These are phyloP conservation scores for Acanthacorydalis orientalis DNA, from an alignment of 2,888 invertebrate genomes.

Conservation along the genomic window DNA sequence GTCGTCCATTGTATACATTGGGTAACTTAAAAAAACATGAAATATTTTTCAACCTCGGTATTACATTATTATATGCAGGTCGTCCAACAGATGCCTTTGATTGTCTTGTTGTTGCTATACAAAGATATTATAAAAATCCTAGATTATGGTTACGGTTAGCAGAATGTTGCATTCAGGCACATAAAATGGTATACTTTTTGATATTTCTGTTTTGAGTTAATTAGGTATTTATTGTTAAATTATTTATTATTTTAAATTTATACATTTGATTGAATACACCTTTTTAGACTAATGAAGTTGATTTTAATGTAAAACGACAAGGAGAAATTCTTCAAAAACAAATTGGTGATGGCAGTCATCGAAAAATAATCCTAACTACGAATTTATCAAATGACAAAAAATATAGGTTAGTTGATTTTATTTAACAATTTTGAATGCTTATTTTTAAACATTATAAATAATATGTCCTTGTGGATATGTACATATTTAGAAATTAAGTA, in stretches of 20 bases:
- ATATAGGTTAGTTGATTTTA: constrained; percentile 24
- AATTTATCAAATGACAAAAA: constrained; percentile 34
- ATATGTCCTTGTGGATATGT: no score
- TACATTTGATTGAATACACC: no score
- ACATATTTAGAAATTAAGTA: constrained; percentile 13
- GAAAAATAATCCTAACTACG: constrained; percentile 42
- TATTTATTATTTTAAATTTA: background rate
- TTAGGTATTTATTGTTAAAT: background rate
- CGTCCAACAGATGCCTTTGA: constrained; percentile 78
- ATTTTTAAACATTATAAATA: no score
- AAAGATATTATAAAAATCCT: constrained; percentile 75
- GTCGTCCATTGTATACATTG: constrained; percentile 40
- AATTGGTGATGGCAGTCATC: constrained; percentile 38
- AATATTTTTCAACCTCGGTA: constrained; percentile 65
- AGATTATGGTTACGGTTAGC: constrained; percentile 84
- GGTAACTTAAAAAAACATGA: constrained; percentile 44
- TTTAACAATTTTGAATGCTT: background rate
- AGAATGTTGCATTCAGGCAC: constrained; percentile 70
- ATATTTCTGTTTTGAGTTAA: background rate
- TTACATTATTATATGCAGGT: constrained; percentile 65
- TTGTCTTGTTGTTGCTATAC: constrained; percentile 71
- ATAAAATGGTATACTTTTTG: constrained; percentile 27
- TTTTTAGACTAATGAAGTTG: constrained; percentile 39
- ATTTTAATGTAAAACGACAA: constrained; percentile 39
- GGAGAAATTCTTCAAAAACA: constrained; percentile 41